Base-by-base conservation (phyloP, 1,140 invertebrate species). In the Leptinotarsa defecta region DNA sequence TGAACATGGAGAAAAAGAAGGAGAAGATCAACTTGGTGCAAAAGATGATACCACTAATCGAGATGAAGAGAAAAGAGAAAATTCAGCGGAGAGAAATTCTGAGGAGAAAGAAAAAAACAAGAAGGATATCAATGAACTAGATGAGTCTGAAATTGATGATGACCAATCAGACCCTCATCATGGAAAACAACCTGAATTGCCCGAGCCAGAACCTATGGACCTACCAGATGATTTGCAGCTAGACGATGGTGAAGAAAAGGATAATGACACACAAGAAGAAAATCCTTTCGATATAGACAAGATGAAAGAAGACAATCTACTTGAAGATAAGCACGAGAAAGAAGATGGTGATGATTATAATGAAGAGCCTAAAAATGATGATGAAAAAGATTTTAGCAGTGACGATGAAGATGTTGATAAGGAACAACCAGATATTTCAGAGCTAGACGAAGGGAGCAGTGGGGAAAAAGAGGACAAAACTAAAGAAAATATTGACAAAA, bases 121-220 rank as follows among this genome's bases (percentile, higher is more conserved):
- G 77, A 88, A 93, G 82, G 89, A 91, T 73, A 90, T 92, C 74
- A 93, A 95, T 82, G 91, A 94, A 86, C 89, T 95, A 85, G 89
- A 95, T 68, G 94, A 96, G 77, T 88, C 89, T 4, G 91, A 95
- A 82, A 83, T 90, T 77, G 92, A 95, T 84, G 94, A 96, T 82
- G 92, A 96, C 83, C 94, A 96, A 86, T 87, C 92, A 1, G 94
- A 97, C 89, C 94, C 94, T 22, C 92, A 95, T 84, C 94, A 96
- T 84, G 94, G 93, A 43, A 91, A 94, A 57, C 87, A 93, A 71
- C 89, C 91, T 81, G 90, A 91, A 76, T 87, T 91, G 62, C 91
- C 92, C 1, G 94, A 96, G 83, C 91, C 94, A 6, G 94, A 97
- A 86, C 89, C 92, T 20, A 89, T 97, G 83, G 95, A 98, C 81